These are phyloP conservation scores for Mustelus asterias DNA, from an alignment of 2,113 vertebrate species.

Conservation along the genomic window DNA sequence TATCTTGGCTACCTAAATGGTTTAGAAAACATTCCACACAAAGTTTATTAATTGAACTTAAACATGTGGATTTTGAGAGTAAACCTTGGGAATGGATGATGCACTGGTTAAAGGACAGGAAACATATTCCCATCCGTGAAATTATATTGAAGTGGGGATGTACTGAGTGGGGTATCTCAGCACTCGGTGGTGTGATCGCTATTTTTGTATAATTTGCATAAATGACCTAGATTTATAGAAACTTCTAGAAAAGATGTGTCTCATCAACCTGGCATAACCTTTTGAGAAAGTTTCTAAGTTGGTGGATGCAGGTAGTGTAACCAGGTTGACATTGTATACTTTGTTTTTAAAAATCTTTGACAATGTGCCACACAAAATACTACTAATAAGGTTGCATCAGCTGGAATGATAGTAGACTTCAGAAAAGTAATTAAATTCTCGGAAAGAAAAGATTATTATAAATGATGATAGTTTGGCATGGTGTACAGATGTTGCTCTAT, in stretches of 20 bases:
- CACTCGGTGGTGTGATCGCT: not conserved
- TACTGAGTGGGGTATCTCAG: not conserved
- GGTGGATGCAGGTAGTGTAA: not conserved
- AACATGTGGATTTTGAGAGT: not conserved
- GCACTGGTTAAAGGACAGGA: not conserved
- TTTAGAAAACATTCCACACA: not conserved
- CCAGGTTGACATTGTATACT: not conserved
- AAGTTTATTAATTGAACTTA: not conserved
- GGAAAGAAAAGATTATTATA: not conserved
- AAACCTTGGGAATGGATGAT: not conserved
- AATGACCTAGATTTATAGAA: not conserved
- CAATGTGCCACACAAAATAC: not conserved
- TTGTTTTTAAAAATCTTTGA: not conserved
- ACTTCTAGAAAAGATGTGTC: not conserved
- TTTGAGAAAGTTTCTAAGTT: not conserved
- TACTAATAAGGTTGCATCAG: not conserved
- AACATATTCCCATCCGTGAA: not conserved
- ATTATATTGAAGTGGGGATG: not conserved
- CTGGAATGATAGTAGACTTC: not conserved
- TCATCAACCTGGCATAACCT: not conserved
- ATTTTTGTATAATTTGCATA: not conserved
- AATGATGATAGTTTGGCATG: not conserved
- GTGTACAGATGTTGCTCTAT: not conserved
- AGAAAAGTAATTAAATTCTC: not conserved
- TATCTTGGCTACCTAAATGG: not conserved